Base-by-base conservation (phyloP, 2,113 vertebrate species). In the Melanerpes aurifrons region DNA sequence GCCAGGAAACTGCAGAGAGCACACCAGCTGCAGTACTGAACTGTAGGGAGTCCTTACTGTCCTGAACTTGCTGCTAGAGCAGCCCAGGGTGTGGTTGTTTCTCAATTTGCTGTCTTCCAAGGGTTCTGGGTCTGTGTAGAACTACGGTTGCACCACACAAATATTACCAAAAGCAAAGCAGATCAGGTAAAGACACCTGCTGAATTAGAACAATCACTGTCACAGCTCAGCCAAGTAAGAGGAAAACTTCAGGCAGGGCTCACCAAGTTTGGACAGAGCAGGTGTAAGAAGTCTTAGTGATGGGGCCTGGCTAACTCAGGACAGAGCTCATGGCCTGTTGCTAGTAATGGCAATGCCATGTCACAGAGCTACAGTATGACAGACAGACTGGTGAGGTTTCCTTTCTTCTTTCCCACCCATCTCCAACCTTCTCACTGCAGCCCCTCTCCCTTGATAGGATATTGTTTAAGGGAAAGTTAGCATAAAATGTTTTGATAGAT, bases 401-500 rank as follows among this genome's bases (percentile, higher is more conserved):
- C 12, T 62, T 90, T 47, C 31, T 68, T 76, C 35, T 35, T 63
- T 94, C 20, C 15, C 32, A 58, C n/a, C 18, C 28, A 35, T 54
- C 37, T 62, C 29, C 25, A 63, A 35, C 19, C 58, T 68, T 79
- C 63, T 80, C 19, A 29, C 48, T 57, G 19, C 32, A 28, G 15
- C 70, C 28, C 10, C 40, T 54, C 15, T 58, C 7, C 59, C 15
- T 9, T 1, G 2, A 1, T 1, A 32, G n/a, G 43, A 6, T n/a
- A 22, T 32, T 89, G 68, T 68, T 57, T 3, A 2, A 56, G 29
- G 37, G 9, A 26, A 63, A 69, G 21, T n/a, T 69, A 22, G 26
- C 63, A 24, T 48, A 63, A 72, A 83, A 43, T 56, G 9, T 68
- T 61, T 70, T 15, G 31, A 67, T 25, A 86, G 75, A 21, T 59